A percentile compares a stretch with the other conserved stretches of the same genome.
phyloP scores from a whole-genome alignment of 2,888 invertebrate species.

The Scaptomyza flava region DNA sequence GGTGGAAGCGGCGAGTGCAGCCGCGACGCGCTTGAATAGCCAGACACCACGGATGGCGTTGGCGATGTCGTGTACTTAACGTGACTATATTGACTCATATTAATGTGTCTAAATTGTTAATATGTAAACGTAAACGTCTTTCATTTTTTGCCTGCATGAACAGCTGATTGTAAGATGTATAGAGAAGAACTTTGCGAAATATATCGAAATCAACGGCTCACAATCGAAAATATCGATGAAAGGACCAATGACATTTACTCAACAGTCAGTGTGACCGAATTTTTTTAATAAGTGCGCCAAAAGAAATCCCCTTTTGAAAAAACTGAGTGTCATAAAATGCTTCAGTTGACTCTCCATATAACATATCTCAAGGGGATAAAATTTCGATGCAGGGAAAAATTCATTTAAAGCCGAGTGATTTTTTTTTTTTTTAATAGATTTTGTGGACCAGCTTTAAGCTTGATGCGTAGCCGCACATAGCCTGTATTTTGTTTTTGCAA shows the following conservation, averaged over 20 bases:
- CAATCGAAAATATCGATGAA: constrained; percentile 11
- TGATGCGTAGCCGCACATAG: too few relatives aligned
- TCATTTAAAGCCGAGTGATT: too few relatives aligned
- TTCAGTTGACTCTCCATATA: too few relatives aligned
- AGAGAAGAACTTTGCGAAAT: neutral
- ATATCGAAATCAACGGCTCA: constrained; percentile 12
- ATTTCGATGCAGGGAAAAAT: too few relatives aligned
- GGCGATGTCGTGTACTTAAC: constrained; percentile 71
- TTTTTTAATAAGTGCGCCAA: constrained; percentile 2
- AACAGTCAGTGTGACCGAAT: constrained; percentile 3
- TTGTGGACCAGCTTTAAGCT: too few relatives aligned
- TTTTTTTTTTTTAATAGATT: too few relatives aligned
- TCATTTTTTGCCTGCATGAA: constrained; percentile 49
- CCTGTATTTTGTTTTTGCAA: too few relatives aligned
- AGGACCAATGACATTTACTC: neutral
- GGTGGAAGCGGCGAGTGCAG: constrained; percentile 89
- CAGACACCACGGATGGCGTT: constrained; percentile 77
- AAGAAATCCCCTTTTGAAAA: constrained; percentile 1
- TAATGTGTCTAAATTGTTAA: constrained; percentile 41
- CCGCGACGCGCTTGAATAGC: constrained; percentile 84
- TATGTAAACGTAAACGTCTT: constrained; percentile 62
- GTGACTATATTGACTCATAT: constrained; percentile 73
- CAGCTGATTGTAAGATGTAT: constrained; percentile 40
- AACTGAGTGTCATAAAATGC: neutral
- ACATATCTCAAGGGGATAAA: too few relatives aligned